phyloP scores from a whole-genome alignment of 92 coral and sea anemone genomes.

The Bergia puertoricense region DNA sequence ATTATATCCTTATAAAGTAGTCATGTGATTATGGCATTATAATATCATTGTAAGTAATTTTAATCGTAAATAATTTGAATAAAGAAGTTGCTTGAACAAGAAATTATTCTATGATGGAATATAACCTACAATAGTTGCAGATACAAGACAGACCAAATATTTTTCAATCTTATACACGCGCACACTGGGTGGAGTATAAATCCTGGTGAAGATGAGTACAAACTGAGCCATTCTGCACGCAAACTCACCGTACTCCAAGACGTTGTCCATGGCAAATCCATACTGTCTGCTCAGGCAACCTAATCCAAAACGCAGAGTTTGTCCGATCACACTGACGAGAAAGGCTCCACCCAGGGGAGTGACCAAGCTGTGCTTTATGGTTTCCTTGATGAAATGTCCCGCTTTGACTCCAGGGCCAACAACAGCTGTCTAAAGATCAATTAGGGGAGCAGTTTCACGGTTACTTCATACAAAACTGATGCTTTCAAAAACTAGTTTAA shows the following conservation, averaged over 20 bases:
- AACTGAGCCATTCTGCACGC: background rate
- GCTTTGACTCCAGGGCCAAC: constrained; percentile 42
- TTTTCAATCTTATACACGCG: background rate
- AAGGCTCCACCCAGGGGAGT: constrained; percentile 19
- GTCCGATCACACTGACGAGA: constrained; percentile 29
- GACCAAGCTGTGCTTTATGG: constrained; percentile 25
- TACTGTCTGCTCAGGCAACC: constrained; percentile 40
- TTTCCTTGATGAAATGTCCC: constrained; percentile 40
- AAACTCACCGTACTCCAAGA: constrained; percentile 36
- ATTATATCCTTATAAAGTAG: too few relatives aligned
- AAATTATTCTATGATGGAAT: too few relatives aligned
- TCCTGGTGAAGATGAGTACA: background rate
- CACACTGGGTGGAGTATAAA: too few relatives aligned
- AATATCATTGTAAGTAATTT: too few relatives aligned
- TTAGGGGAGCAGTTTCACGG: background rate
- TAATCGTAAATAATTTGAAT: too few relatives aligned
- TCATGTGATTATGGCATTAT: too few relatives aligned
- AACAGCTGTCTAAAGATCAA: constrained; percentile 25
- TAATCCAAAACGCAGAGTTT: constrained; percentile 32
- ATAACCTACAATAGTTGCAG: too few relatives aligned
- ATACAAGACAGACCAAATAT: too few relatives aligned
- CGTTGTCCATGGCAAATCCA: constrained; percentile 45
- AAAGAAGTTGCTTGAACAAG: too few relatives aligned
- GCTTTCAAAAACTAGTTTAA: too few relatives aligned
- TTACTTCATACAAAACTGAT: too few relatives aligned